These are phyloP conservation scores for Drosophila busckii DNA, from an alignment of 1,140 invertebrate genomes.

Conservation along the genomic window DNA sequence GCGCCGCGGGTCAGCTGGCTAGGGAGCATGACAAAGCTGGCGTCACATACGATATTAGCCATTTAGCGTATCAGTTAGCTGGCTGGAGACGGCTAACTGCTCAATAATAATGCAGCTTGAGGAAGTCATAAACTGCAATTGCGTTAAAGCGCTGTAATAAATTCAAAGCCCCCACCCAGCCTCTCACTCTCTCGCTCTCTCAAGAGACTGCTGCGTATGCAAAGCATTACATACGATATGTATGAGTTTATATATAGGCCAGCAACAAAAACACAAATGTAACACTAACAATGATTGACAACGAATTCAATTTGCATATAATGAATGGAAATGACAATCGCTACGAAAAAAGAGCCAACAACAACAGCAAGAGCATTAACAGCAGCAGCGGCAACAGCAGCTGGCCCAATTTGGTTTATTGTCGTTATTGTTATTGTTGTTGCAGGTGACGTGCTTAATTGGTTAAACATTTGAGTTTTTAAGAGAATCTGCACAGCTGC, in stretches of 20 bases:
- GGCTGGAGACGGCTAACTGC: constrained; percentile 22
- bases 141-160: constrained; percentile 46
- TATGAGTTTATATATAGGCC: constrained; percentile 15
- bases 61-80: constrained; percentile 39
- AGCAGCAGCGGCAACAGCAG: neutral
- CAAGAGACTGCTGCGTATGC: too few relatives aligned
- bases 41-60: constrained; percentile 40
- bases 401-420: constrained; percentile 16
- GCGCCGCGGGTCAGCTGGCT: neutral
- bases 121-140: constrained; percentile 55
- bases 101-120: constrained; percentile 41
- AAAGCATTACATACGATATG: constrained; percentile 16
- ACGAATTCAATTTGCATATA: constrained; percentile 36
- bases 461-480: constrained; percentile 5
- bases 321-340: too few relatives aligned
- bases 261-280: constrained; percentile 23
- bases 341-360: too few relatives aligned
- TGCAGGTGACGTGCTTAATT: neutral
- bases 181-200: neutral
- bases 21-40: constrained; percentile 27
- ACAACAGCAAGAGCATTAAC: neutral
- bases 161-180: constrained; percentile 2
- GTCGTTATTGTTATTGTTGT: too few relatives aligned
- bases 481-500: constrained; percentile 2
- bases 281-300: constrained; percentile 34